These are phyloP conservation scores for Anthopleura sola DNA, from an alignment of 64 coral and sea anemone genomes.

Conservation along the genomic window DNA sequence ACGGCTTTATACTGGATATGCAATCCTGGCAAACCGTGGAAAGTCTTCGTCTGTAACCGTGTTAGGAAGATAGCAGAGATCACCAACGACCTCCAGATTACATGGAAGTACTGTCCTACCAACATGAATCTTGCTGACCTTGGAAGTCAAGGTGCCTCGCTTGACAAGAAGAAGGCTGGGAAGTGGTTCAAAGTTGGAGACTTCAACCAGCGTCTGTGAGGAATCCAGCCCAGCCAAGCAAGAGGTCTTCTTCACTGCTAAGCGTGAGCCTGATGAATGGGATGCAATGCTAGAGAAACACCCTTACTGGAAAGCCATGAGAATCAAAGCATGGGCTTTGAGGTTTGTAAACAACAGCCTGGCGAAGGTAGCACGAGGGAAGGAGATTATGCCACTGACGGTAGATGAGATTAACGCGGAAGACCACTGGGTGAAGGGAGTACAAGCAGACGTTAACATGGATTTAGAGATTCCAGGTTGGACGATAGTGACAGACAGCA, in stretches of 20 bases:
- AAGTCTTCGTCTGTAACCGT: constrained; percentile 39
- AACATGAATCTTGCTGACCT: constrained; percentile 56
- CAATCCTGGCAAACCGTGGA: constrained; percentile 31
- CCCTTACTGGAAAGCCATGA: constrained; percentile 28
- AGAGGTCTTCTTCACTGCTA: neutral
- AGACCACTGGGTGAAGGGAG: constrained; percentile 31
- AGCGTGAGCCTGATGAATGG: constrained; percentile 48
- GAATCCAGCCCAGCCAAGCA: constrained; percentile 34
- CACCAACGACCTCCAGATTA: constrained; percentile 5
- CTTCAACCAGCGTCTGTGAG: constrained; percentile 7
- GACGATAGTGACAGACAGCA: constrained; percentile 36
- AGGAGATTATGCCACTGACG: constrained; percentile 34
- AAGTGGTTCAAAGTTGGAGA: constrained; percentile 41
- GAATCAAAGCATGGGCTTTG: constrained; percentile 35
- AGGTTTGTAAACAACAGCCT: constrained; percentile 30
- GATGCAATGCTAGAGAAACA: constrained; percentile 6
- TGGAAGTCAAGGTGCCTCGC: constrained; percentile 46
- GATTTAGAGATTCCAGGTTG: constrained; percentile 33
- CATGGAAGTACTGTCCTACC: constrained; percentile 37
- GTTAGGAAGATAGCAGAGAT: constrained; percentile 63
- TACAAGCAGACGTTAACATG: constrained; percentile 4
- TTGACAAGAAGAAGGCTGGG: constrained; percentile 40
- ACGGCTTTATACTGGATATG: constrained; percentile 62
- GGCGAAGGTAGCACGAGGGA: neutral
- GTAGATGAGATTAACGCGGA: constrained; percentile 25